phyloP scores from a whole-genome alignment of 2,888 invertebrate species.

The Frankliniella fusca region DNA sequence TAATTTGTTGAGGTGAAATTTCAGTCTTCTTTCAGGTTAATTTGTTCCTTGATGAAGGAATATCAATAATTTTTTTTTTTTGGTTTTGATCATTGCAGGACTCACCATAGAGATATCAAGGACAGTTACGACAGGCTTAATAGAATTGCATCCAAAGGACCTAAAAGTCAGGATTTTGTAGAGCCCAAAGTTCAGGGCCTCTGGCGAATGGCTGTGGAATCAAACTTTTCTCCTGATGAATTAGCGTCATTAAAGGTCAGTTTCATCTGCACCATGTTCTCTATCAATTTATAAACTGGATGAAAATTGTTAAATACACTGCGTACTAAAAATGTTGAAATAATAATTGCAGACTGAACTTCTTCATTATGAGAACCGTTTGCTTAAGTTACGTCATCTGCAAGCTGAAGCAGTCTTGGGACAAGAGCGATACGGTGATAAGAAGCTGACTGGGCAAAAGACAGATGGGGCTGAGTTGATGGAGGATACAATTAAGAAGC shows the following conservation, averaged over 20 bases:
- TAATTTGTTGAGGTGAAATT: conserved; percentile 55
- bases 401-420: conserved; percentile 76
- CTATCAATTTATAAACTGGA: background rate
- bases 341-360: conserved; percentile 64
- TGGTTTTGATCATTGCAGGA: conserved; percentile 48
- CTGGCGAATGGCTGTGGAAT: conserved; percentile 76
- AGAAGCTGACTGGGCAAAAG: conserved; percentile 62
- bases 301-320: background rate
- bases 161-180: conserved; percentile 78
- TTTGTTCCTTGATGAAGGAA: background rate
- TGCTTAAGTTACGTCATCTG: conserved; percentile 75
- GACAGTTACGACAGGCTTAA: conserved; percentile 75
- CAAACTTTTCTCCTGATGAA: conserved; percentile 77
- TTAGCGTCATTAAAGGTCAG: conserved; percentile 73
- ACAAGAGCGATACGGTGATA: conserved; percentile 60
- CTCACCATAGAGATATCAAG: conserved; percentile 69
- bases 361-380: conserved; percentile 78
- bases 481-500: conserved; percentile 77
- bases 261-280: background rate
- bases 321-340: no score
- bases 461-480: conserved; percentile 57
- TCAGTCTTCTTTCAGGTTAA: background rate
- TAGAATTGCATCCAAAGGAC: conserved; percentile 68
- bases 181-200: conserved; percentile 87
- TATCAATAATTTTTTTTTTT: conserved; percentile 9